These are phyloP conservation scores for Sphyrna mokarran DNA, from an alignment of 2,113 vertebrate genomes.

Conservation along the genomic window DNA sequence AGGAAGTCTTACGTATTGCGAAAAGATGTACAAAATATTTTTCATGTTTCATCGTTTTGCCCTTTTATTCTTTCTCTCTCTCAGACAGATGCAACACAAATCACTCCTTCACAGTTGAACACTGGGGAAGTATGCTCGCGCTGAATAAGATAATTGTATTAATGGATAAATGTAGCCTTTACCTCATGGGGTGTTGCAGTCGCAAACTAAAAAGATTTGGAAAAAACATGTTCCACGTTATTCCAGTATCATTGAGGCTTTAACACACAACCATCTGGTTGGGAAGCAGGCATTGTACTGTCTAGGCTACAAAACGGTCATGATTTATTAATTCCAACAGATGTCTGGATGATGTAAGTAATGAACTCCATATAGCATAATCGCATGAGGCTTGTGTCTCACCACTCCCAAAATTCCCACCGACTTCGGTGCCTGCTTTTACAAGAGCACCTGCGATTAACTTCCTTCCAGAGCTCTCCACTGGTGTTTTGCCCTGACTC, in stretches of 20 bases:
- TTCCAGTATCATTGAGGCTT: neutral
- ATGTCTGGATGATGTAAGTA: slow-evolving; percentile 29
- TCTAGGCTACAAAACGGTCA: neutral
- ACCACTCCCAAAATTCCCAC: slow-evolving; percentile 14
- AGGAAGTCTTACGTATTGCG: no score
- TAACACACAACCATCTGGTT: slow-evolving; percentile 4
- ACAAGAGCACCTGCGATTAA: neutral
- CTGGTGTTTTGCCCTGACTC: neutral
- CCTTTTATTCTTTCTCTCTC: neutral
- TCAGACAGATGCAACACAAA: neutral
- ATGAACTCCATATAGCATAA: slow-evolving; percentile 9
- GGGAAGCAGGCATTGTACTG: neutral
- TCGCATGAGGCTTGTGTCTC: neutral
- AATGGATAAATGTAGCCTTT: neutral
- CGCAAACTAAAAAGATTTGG: neutral
- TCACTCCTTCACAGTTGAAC: neutral
- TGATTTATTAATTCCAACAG: neutral
- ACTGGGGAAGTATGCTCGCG: neutral
- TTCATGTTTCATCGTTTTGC: neutral
- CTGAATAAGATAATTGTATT: neutral
- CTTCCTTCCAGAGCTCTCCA: neutral
- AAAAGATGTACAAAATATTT: neutral
- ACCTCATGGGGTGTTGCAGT: neutral
- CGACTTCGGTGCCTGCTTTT: neutral
- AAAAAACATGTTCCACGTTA: neutral